Conservation (phyloP, 2,888 invertebrate species). For the Orthosia cruda region DNA sequence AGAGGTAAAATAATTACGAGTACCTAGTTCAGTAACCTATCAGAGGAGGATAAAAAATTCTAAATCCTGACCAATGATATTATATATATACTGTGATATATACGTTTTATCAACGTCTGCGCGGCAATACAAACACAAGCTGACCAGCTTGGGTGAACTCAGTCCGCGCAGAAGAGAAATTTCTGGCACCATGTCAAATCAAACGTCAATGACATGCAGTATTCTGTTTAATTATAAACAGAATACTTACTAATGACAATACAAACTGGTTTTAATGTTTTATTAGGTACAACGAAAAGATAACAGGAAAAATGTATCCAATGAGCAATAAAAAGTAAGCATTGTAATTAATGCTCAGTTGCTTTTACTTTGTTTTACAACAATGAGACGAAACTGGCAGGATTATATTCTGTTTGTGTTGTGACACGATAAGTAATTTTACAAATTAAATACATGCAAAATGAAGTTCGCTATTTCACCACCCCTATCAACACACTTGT, state of each 20-base stretch:
- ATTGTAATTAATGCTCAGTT: not conserved
- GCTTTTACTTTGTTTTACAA: not conserved
- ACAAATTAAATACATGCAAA: not conserved
- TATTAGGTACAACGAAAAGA: constrained; percentile 1
- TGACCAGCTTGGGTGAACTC: too few species aligned
- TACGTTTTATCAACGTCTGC: too few species aligned
- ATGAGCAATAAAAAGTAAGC: not conserved
- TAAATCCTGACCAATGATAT: too few species aligned
- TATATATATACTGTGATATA: too few species aligned
- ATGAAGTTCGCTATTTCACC: not conserved
- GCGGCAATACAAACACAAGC: too few species aligned
- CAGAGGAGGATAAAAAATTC: too few species aligned
- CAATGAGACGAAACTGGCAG: not conserved
- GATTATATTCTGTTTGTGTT: constrained; percentile 7
- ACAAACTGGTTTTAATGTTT: constrained; percentile 10
- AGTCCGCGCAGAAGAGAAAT: too few species aligned
- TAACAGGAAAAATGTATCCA: constrained; percentile 4
- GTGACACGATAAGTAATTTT: not conserved
- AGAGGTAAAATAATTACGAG: not conserved
- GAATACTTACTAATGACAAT: constrained; percentile 18
- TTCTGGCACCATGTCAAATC: constrained; percentile 52
- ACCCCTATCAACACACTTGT: constrained; percentile 2
- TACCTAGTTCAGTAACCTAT: constrained; percentile 14
- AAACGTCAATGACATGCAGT: constrained; percentile 34
- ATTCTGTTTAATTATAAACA: constrained; percentile 39